Evolutionary conservation across 53 echinoderm and acorn worm genomes (phyloP), one percentile per base, ranked within the genome.

Genomic region (Pentamera pediparva): DNA sequence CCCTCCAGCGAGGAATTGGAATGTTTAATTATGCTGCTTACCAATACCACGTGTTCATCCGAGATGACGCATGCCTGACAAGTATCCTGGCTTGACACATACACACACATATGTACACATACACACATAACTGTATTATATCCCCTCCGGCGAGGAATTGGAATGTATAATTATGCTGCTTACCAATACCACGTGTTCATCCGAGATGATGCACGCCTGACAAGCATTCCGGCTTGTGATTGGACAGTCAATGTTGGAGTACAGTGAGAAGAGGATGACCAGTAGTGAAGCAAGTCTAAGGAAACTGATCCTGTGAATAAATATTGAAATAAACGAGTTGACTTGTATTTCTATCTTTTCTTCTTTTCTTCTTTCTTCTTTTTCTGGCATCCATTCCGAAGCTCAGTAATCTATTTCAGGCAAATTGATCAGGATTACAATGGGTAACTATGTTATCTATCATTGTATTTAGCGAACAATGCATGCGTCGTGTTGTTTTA

Each of bases 231-330:
- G 36, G 35, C 39, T 19, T 35, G 5, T 26, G 1, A 18, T 20
- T 6, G 39, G 0, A 63, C 63, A 63, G n/a, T 37, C 22, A 36
- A 63, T 63, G 63, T 63, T 63, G 63, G 36, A 37, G 63, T 63
- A 63, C 39, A 35, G 37, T 33, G 63, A 34, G 21, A 63, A 26
- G n/a, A 63, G 63, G 11, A 63, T 3, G n/a, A 63, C 63, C 17
- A 63, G 5, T 5, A 63, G 63, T 4, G 63, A 63, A 13, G 37
- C 35, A 7, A 63, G 25, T 37, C 39, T 63, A 37, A 63, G 24
- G 22, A 63, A 63, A 35, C 63, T 63, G 35, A 35, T 63, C 25
- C 63, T 63, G 37, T 10, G 22, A 63, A 24, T 37, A 35, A 37
- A 0, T 35, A 6, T 20, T 21, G 39, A 45, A 45, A 45, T 45